Evolutionary conservation across 92 coral and sea anemone species (phyloP).

Genomic region (Phymanthus crucifer): DNA sequence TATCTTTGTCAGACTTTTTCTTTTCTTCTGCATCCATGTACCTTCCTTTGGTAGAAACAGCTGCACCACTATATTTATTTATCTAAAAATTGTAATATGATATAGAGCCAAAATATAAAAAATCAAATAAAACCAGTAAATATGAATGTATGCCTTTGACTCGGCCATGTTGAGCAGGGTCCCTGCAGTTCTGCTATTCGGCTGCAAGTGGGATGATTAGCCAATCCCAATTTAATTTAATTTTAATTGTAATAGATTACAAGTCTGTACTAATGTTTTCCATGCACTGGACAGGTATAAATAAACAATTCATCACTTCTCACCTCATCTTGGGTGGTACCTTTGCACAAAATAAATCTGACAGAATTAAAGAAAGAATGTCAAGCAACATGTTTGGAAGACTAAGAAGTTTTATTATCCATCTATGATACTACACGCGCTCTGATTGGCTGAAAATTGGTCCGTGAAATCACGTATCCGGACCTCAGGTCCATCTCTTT

Average conservation of each 20-base stretch:
- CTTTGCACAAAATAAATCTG: conserved; percentile 80
- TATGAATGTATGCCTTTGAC: neutral
- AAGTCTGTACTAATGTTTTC: neutral
- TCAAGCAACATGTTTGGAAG: neutral
- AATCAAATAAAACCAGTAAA: neutral
- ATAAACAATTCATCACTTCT: neutral
- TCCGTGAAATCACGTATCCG: too few relatives aligned
- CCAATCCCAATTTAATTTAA: too few relatives aligned
- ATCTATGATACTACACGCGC: too few relatives aligned
- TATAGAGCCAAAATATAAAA: neutral
- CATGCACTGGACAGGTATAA: neutral
- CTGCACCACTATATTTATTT: conserved; percentile 84
- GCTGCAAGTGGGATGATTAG: too few relatives aligned
- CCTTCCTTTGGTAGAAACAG: conserved; percentile 89
- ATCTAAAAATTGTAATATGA: conserved; percentile 2
- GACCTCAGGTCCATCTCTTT: too few relatives aligned
- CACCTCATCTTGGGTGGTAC: conserved; percentile 97
- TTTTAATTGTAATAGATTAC: too few relatives aligned
- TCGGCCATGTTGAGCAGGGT: too few relatives aligned
- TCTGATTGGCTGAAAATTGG: too few relatives aligned
- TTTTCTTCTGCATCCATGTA: conserved; percentile 87
- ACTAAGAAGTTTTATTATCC: too few relatives aligned
- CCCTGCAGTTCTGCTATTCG: too few relatives aligned
- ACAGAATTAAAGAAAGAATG: conserved; percentile 1
- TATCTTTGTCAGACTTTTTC: conserved; percentile 47